Base-by-base conservation (phyloP, 2,113 vertebrate species). In the Paraplagusia blochii region DNA sequence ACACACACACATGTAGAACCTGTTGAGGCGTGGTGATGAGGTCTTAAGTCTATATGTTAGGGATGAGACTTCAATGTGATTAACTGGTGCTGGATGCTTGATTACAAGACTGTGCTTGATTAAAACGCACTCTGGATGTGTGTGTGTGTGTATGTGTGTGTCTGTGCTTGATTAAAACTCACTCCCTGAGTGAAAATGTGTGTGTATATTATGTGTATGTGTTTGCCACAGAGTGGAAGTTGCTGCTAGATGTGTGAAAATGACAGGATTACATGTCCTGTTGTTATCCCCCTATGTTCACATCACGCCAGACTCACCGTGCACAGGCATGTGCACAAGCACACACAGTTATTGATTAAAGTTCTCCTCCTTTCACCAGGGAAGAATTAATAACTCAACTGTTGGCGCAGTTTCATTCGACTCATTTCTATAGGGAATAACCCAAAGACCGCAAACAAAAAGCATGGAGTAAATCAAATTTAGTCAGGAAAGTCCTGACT, bases 241-340 rank as follows among this genome's bases (percentile, higher is more conserved):
- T 57, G 55, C 40, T 53, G 72, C 72, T 54, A 72, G 70, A 79
- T 62, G 65, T 73, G 58, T 56, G 57, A 76, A 79, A 62, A 80
- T 81, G 60, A 77, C 55, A 62, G 17, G 72, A 74, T 83, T 76
- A 74, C 16, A 61, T 11, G 35, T 77, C 63, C 47, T 65, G 9
- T 56, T 64, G 64, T 42, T 63, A 48, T 63, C 63, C 57, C 35
- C 63, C 53, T 79, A 69, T 77, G 64, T 72, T 78, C 56, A 52
- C 44, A 52, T 65, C 18, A 48, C 19, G 17, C 19, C 12, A 7
- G 52, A 57, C 4, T 57, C 44, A 17, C 40, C 22, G 19, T n/a
- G 36, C 13, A 29, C 9, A 11, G 14, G 3, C 33, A 35, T 9
- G 2, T 34, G 18, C 39, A 13, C 49, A 35, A 8, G 22, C 9